Conservation (phyloP, 1,140 invertebrate species). For the Dendroctonus valens region DNA sequence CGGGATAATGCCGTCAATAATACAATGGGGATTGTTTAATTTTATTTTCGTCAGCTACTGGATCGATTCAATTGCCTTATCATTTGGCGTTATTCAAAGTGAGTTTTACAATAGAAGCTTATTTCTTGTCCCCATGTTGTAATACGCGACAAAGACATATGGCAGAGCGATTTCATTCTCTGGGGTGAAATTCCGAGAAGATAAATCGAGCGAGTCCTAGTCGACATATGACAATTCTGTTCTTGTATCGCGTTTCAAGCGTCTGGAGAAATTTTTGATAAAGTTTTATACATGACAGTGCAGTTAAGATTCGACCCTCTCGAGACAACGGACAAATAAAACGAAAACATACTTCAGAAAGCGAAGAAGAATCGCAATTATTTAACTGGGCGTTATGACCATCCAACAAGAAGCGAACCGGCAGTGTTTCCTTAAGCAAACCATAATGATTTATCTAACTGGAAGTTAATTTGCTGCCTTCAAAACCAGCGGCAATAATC, state of each 20-base stretch:
- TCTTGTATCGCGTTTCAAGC: constrained; percentile 30
- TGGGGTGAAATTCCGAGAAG: constrained; percentile 38
- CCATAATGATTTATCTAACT: too few relatives aligned
- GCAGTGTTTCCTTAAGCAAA: too few relatives aligned
- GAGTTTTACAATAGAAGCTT: constrained; percentile 20
- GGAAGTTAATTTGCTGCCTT: constrained; percentile 4
- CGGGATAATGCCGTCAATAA: too few relatives aligned
- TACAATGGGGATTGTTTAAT: too few relatives aligned
- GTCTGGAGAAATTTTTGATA: constrained; percentile 20
- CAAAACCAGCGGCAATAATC: neutral
- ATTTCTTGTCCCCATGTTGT: constrained; percentile 23
- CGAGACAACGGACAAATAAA: too few relatives aligned
- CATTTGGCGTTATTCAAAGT: constrained; percentile 18
- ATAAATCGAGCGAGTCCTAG: constrained; percentile 39
- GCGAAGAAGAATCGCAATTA: too few relatives aligned
- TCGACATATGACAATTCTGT: constrained; percentile 40
- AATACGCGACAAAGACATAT: constrained; percentile 35
- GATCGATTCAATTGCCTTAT: too few relatives aligned
- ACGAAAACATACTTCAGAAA: too few relatives aligned
- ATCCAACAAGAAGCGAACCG: too few relatives aligned
- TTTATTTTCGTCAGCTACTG: too few relatives aligned
- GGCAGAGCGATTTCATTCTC: constrained; percentile 34
- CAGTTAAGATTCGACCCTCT: too few relatives aligned
- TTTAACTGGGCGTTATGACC: too few relatives aligned
- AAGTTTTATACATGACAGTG: neutral